A percentile compares a stretch with the other conserved stretches of the same genome.
Conservation (phyloP, 2,888 invertebrate genomes). For the Proisotoma minuta region DNA sequence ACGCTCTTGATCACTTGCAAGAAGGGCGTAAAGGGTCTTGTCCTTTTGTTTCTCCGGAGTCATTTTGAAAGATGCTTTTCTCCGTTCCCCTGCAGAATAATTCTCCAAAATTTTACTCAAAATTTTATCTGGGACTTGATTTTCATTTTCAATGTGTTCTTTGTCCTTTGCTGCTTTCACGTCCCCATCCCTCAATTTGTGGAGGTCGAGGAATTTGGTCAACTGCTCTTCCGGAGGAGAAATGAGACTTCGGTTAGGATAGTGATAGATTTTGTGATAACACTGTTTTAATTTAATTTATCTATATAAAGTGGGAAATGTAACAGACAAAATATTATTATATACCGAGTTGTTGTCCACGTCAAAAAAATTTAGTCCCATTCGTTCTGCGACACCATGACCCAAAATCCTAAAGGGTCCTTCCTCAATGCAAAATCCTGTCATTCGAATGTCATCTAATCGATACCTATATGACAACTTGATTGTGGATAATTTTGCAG, state of each 20-base stretch:
- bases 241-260: background rate
- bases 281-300: too few species aligned
- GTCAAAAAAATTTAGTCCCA: constrained; percentile 5
- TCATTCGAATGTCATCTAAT: constrained; percentile 3
- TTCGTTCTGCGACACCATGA: background rate
- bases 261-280: background rate
- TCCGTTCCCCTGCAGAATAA: background rate
- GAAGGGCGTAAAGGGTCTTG: background rate
- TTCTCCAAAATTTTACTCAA: background rate
- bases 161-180: background rate
- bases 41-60: background rate
- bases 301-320: too few species aligned
- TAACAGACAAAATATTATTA: background rate
- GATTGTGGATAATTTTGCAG: too few species aligned
- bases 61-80: background rate
- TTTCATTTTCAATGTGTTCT: background rate
- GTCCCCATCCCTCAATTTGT: background rate
- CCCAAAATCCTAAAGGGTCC: background rate
- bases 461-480: background rate
- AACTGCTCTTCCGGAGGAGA: background rate
- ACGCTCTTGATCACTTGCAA: background rate
- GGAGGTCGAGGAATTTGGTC: background rate
- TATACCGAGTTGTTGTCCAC: background rate
- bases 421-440: background rate
- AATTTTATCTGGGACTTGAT: background rate